Percentiles rank a stretch among this genome's conserved stretches.
phyloP scores from a whole-genome alignment of 1,140 invertebrate genomes.

The Littorina saxatilis region DNA sequence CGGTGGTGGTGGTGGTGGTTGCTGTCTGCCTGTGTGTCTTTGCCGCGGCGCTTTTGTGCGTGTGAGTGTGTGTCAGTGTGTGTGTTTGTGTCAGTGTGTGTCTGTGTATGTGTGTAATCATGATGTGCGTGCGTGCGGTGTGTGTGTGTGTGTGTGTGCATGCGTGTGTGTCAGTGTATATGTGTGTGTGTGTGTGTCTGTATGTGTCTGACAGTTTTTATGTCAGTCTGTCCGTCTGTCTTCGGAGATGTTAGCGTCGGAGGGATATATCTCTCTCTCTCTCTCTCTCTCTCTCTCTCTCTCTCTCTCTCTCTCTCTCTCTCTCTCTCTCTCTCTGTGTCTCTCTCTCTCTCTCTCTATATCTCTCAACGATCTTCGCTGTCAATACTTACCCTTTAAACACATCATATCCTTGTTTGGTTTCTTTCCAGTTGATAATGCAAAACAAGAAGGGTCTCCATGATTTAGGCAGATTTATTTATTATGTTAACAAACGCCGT shows the following conservation, averaged over 20 bases:
- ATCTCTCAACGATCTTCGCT: not conserved
- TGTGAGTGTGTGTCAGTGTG: conserved; percentile 15
- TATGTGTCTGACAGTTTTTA: not conserved
- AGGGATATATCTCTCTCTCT: no score
- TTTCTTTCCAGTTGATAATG: no score
- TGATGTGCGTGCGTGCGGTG: no score
- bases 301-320: not conserved
- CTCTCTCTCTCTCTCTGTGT: not conserved
- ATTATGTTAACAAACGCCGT: no score
- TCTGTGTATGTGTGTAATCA: no score
- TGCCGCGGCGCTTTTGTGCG: no score
- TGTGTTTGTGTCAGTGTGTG: not conserved
- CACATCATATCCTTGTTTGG: no score
- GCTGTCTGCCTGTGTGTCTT: not conserved
- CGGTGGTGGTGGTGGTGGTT: no score
- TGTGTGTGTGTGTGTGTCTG: not conserved
- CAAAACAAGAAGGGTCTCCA: no score
- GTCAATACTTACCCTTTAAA: no score
- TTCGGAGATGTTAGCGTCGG: not conserved
- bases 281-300: not conserved
- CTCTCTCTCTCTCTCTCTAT: not conserved
- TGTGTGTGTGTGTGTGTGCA: not conserved
- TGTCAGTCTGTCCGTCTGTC: not conserved
- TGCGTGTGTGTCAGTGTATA: not conserved
- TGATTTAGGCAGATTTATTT: no score